Evolutionary conservation across 1,140 invertebrate genomes (phyloP), one percentile per base, ranked within the genome.

Genomic region (Plectrocnemia conspersa): DNA sequence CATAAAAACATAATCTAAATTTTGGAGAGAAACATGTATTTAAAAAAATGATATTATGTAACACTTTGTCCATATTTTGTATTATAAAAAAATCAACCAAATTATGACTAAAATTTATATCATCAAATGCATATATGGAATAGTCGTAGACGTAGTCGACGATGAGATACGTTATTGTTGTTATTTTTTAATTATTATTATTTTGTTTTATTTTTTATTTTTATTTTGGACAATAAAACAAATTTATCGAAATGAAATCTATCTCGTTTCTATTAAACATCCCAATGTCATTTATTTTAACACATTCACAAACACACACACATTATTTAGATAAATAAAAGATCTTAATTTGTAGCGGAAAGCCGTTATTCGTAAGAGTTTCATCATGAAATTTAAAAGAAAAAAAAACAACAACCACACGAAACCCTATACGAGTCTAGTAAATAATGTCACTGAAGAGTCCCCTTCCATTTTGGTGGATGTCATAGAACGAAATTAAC

Each of bases 141-240:
- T 55, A 59, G 57, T 59, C 58, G 52, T 59, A 59, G 53, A 52
- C 33, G 46, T 52, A 41, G 22, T 41, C 13, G 11, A 44, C 16
- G 16, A n/a, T n/a, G 2, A 52, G 52, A 53, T 21, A 53, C 58
- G 59, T 61, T 61, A 61, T 61, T 61, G 54, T 61, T 61, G 59
- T 61, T 61, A 61, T 61, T 57, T 56, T n/a, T n/a, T n/a, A n/a
- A n/a, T n/a, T 50, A 23, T 50, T 52, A 53, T 60, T 55, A 40
- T 57, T 58, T 53, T 61, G 59, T 61, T 61, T 60, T 47, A 32
- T 38, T 38, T 38, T 38, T 29, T 50, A 24, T 38, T 50, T 42
- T 32, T 42, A 41, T 41, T 52, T 35, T 61, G 52, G 52, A 54
- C 53, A 57, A 61, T 57, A 57, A 56, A 61, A 57, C 55, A 40